Evolutionary conservation across 2,888 invertebrate genomes (phyloP).

Genomic region (Drosophila limbata): DNA sequence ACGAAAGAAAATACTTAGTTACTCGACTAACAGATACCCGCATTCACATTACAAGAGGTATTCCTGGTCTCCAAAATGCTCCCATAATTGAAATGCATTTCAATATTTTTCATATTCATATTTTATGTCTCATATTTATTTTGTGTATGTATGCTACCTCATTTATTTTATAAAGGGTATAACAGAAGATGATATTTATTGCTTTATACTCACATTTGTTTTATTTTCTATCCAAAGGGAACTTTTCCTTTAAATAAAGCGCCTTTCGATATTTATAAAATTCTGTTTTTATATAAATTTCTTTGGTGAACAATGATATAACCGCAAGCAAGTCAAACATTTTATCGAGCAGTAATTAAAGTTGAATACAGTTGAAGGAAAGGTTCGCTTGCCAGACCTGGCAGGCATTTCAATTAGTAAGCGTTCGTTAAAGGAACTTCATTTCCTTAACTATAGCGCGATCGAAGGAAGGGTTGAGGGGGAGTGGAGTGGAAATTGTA

Average conservation of each 20-base stretch:
- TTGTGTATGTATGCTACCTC: neutral
- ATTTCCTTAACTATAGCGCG: slow-evolving; percentile 48
- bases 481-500: neutral
- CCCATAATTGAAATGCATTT: neutral
- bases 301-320: slow-evolving; percentile 30
- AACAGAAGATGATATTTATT: neutral
- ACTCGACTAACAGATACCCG: neutral
- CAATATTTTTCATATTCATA: too few species aligned
- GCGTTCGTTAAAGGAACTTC: slow-evolving; percentile 42
- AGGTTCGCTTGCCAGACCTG: slow-evolving; percentile 17
- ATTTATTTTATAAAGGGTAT: neutral
- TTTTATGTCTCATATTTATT: neutral
- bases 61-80: neutral
- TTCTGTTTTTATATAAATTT: neutral
- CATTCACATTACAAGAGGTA: neutral
- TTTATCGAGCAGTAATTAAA: slow-evolving; percentile 28
- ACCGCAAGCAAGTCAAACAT: slow-evolving; percentile 25
- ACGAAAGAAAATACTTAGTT: neutral
- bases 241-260: neutral
- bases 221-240: neutral
- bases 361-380: slow-evolving; percentile 11
- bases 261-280: neutral
- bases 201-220: neutral
- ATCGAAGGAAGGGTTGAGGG: too few species aligned
- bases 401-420: slow-evolving; percentile 60